phyloP scores from a whole-genome alignment of 2,888 invertebrate genomes.

The Lasioglossum morio region DNA sequence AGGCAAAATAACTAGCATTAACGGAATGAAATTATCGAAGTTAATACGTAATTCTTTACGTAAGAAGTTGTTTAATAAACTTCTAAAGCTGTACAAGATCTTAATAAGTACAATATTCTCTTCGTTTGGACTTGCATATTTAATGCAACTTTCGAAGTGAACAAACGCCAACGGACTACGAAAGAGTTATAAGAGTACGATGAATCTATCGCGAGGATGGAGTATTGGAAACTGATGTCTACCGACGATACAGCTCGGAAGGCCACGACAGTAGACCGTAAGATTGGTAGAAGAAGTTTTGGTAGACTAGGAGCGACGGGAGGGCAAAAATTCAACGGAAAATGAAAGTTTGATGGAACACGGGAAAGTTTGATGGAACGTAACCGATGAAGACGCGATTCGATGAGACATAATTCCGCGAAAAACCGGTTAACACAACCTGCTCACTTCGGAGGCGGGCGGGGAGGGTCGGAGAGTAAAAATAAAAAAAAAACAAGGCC shows the following conservation, averaged over 20 bases:
- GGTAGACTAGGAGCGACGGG: background rate
- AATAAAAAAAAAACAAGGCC: background rate
- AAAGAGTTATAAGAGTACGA: background rate
- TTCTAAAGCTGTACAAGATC: too few species aligned
- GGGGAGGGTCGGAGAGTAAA: background rate
- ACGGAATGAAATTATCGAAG: background rate
- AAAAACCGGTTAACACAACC: background rate
- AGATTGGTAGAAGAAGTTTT: background rate
- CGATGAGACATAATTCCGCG: conserved; percentile 4
- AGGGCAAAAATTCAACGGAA: background rate
- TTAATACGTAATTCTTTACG: too few species aligned
- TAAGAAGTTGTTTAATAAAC: too few species aligned
- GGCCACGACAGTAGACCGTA: background rate
- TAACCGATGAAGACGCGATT: background rate
- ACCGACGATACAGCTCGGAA: background rate
- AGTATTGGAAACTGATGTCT: background rate
- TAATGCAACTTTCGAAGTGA: background rate
- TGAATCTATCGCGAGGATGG: background rate
- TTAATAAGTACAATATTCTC: too few species aligned
- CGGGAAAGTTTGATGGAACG: background rate
- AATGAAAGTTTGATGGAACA: conserved; percentile 13
- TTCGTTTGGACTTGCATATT: too few species aligned
- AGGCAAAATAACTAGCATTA: too few species aligned
- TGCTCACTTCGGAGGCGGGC: background rate
- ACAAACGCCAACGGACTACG: background rate